Conservation (phyloP, 2,888 invertebrate species). For the Ectemnius lituratus region DNA sequence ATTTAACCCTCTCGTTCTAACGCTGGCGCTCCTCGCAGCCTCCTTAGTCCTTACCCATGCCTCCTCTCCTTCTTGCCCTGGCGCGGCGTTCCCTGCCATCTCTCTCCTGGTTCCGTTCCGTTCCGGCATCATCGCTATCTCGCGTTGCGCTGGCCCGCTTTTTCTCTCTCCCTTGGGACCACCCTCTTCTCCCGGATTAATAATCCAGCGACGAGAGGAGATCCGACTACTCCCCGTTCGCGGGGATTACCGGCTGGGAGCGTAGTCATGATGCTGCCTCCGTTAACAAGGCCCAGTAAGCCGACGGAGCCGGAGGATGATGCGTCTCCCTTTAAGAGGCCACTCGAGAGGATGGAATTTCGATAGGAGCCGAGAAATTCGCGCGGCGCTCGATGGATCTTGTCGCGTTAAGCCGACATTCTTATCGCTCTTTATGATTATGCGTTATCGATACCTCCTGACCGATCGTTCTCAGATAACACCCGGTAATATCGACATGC, state of each 20-base stretch:
- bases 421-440: too few species aligned
- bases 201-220: slow-evolving; percentile 57
- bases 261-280: slow-evolving; percentile 56
- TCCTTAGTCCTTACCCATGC: not conserved
- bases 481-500: too few species aligned
- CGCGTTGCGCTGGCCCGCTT: slow-evolving; percentile 49
- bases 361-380: too few species aligned
- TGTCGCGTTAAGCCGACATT: too few species aligned
- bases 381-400: too few species aligned
- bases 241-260: slow-evolving; percentile 56
- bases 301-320: slow-evolving; percentile 5
- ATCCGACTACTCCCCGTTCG: slow-evolving; percentile 34
- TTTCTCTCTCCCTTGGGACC: slow-evolving; percentile 43
- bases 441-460: too few species aligned
- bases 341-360: slow-evolving; percentile 1
- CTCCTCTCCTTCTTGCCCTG: slow-evolving; percentile 19
- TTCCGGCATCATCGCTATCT: slow-evolving; percentile 16
- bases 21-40: slow-evolving; percentile 4
- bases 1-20: slow-evolving; percentile 1
- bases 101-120: slow-evolving; percentile 4
- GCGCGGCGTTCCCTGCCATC: slow-evolving; percentile 7
- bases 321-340: not conserved
- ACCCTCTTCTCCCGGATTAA: slow-evolving; percentile 53
- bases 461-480: too few species aligned
- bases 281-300: slow-evolving; percentile 59